Conservation (phyloP, 2,113 vertebrate genomes). For the Dinomys branickii region DNA sequence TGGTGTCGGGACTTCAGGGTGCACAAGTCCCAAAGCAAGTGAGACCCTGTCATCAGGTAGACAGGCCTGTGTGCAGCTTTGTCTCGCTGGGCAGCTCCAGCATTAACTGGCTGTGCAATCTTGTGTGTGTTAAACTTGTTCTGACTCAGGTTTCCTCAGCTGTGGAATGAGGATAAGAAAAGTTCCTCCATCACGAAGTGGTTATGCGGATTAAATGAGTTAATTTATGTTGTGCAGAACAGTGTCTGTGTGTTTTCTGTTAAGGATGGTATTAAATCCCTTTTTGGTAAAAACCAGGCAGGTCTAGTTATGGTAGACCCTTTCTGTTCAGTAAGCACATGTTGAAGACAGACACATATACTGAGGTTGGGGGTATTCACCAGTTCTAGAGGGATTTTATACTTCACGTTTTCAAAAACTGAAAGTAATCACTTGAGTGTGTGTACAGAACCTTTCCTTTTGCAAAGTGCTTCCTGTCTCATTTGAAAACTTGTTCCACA, state of each 20-base stretch:
- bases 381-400: not conserved
- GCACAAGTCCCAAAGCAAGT: not conserved
- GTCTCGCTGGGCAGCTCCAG: not conserved
- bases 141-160: not conserved
- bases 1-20: not conserved
- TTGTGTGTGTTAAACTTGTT: not conserved
- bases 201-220: not conserved
- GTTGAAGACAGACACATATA: not conserved
- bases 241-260: not conserved
- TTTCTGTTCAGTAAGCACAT: not conserved
- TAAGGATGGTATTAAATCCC: not conserved
- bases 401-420: not conserved
- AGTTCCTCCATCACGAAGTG: not conserved
- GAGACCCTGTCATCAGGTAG: not conserved
- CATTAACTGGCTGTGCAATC: not conserved
- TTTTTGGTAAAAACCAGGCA: not conserved
- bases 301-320: not conserved
- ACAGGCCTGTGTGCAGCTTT: not conserved
- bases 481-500: not conserved
- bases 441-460: not conserved
- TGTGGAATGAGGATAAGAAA: not conserved
- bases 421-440: not conserved
- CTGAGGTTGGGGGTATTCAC: not conserved
- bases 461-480: not conserved
- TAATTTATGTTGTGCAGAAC: not conserved